Conservation (phyloP, 2,113 vertebrate genomes). For the Diphyllodes magnificus region DNA sequence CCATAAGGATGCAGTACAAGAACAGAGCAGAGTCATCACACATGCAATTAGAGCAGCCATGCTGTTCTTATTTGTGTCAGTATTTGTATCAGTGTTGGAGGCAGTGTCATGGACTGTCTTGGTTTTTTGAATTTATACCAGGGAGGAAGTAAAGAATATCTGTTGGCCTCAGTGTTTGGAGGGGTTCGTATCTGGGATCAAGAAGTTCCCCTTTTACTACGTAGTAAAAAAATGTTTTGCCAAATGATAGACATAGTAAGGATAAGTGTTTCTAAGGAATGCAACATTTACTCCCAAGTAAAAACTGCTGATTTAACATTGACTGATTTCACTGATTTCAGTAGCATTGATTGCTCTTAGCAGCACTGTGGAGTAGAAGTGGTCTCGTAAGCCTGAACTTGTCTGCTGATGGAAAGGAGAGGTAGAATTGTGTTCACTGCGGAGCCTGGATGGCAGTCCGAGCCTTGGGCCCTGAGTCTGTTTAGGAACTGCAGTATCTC, state of each 20-base stretch:
- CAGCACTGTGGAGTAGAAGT: not conserved
- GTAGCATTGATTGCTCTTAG: not conserved
- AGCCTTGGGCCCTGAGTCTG: not conserved
- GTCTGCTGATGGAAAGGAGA: not conserved
- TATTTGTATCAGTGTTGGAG: not conserved
- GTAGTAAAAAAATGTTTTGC: not conserved
- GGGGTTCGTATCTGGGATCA: not conserved
- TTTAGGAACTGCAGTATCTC: not conserved
- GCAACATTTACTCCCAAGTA: not conserved
- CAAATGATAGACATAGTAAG: not conserved
- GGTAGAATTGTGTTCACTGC: not conserved
- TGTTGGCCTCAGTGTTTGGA: not conserved
- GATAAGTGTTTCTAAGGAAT: not conserved
- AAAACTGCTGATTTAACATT: not conserved
- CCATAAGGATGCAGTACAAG: not conserved
- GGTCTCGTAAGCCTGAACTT: not conserved
- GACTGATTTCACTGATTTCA: not conserved
- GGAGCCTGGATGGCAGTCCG: not conserved
- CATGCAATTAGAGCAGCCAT: not conserved
- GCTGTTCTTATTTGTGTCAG: not conserved
- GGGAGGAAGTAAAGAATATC: not conserved
- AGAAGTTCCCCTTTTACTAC: not conserved
- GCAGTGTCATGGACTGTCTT: not conserved
- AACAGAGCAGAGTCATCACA: not conserved
- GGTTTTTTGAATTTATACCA: not conserved